Conservation (phyloP, 2,113 vertebrate species). For the Taurulus bubalis region DNA sequence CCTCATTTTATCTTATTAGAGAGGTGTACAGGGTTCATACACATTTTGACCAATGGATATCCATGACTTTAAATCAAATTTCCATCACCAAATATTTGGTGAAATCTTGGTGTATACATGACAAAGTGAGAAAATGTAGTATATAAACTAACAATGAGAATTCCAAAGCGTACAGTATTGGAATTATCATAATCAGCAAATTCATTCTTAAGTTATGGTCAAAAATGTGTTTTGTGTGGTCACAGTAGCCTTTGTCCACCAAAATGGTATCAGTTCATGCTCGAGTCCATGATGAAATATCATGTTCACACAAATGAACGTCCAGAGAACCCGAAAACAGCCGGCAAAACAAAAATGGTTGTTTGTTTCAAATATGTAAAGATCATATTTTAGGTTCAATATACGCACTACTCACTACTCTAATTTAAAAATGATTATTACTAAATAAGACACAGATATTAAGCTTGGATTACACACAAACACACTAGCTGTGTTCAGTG, state of each 20-base stretch:
- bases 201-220: not conserved
- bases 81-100: too few species aligned
- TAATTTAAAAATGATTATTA: not conserved
- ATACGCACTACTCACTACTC: not conserved
- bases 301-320: not conserved
- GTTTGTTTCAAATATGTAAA: not conserved
- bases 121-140: too few species aligned
- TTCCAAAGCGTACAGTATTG: too few species aligned
- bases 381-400: not conserved
- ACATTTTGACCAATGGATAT: too few species aligned
- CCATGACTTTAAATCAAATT: too few species aligned
- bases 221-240: not conserved
- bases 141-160: too few species aligned
- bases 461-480: not conserved
- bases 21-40: too few species aligned
- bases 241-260: not conserved
- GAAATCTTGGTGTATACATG: too few species aligned
- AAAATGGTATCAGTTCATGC: not conserved
- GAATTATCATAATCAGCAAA: not conserved
- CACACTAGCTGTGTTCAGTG: not conserved
- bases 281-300: not conserved
- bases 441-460: not conserved
- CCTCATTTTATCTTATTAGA: not conserved
- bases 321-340: too few species aligned
- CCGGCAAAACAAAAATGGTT: not conserved